Conservation (phyloP, 2,888 invertebrate genomes). For the Autographa pulchrina region DNA sequence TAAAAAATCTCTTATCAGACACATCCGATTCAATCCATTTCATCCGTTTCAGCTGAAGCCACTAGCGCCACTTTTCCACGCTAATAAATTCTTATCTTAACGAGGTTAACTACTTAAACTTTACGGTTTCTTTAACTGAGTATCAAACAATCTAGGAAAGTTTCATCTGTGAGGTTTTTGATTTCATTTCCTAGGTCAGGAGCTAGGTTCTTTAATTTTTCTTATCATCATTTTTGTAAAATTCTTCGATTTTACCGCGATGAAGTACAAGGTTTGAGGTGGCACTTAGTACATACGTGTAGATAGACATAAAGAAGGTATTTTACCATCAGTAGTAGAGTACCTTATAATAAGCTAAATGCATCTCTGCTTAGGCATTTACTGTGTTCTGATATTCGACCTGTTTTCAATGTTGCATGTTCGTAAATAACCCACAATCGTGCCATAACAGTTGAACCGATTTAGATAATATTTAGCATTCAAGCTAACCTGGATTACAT, state of each 20-base stretch:
- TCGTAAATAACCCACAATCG: slow-evolving; percentile 1
- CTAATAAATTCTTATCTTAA: slow-evolving; percentile 30
- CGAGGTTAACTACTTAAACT: slow-evolving; percentile 1
- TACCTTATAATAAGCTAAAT: no score
- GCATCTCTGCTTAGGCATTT: neutral
- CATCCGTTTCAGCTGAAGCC: slow-evolving; percentile 25
- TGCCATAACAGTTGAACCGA: neutral
- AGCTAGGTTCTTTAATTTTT: neutral
- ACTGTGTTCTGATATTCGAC: neutral
- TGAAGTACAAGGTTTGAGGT: no score
- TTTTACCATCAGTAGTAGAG: no score
- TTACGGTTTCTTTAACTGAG: neutral
- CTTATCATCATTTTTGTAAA: neutral
- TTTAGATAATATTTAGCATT: slow-evolving; percentile 1
- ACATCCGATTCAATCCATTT: slow-evolving; percentile 11
- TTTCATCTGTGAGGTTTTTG: neutral
- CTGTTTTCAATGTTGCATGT: neutral
- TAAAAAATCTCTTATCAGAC: slow-evolving; percentile 30
- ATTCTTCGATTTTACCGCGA: no score
- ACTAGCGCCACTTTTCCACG: slow-evolving; percentile 15
- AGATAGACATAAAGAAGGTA: no score
- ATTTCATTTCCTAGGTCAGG: neutral
- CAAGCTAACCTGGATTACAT: neutral
- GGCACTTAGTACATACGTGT: no score
- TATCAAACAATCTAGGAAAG: slow-evolving; percentile 4